Conservation (phyloP, 2,888 invertebrate genomes). For the Amiota communis region DNA sequence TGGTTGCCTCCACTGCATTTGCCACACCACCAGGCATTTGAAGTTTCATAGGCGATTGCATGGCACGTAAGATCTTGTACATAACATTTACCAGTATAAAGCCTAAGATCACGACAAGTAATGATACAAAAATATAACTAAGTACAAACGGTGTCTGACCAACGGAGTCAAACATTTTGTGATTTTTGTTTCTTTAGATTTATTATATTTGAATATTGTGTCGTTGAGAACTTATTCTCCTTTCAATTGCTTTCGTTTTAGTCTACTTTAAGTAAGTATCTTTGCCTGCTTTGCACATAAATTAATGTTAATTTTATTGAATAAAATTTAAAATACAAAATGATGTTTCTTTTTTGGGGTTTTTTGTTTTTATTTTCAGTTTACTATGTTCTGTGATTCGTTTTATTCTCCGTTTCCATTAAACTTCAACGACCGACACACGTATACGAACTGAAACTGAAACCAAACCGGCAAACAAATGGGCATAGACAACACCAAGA, state of each 20-base stretch:
- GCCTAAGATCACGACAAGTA: constrained; percentile 68
- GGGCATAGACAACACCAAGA: too few relatives aligned
- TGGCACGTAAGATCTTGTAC: constrained; percentile 65
- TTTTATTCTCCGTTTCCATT: too few relatives aligned
- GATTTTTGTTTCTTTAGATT: constrained; percentile 10
- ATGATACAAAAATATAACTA: constrained; percentile 69
- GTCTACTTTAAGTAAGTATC: too few relatives aligned
- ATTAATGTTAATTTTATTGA: too few relatives aligned
- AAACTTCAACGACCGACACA: too few relatives aligned
- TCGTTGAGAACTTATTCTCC: too few relatives aligned
- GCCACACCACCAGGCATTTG: background rate
- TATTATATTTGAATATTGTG: background rate
- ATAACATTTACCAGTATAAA: constrained; percentile 71
- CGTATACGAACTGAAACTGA: too few relatives aligned
- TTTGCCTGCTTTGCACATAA: too few relatives aligned
- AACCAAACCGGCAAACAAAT: too few relatives aligned
- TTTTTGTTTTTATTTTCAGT: background rate
- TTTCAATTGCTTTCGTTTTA: too few relatives aligned
- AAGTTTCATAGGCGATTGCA: constrained; percentile 26
- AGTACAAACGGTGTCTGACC: constrained; percentile 69
- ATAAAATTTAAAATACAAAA: too few relatives aligned
- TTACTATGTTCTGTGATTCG: too few relatives aligned
- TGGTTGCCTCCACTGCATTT: constrained; percentile 4
- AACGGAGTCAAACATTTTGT: constrained; percentile 65
- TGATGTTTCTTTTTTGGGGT: constrained; percentile 34